phyloP scores from a whole-genome alignment of 2,888 invertebrate genomes.

The Pollenia amentaria region DNA sequence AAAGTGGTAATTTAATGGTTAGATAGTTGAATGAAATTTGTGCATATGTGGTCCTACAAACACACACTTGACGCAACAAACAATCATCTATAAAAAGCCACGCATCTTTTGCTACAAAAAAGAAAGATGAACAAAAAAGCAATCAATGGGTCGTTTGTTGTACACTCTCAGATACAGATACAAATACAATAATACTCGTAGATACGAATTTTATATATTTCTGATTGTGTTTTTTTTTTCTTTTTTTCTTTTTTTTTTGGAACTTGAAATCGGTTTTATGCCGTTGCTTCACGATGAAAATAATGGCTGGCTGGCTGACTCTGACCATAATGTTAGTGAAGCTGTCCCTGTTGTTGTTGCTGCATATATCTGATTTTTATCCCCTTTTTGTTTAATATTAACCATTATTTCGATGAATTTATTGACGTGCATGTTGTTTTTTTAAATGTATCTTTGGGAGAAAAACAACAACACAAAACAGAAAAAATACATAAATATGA shows the following conservation, averaged over 20 bases:
- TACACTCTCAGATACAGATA: neutral
- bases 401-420: constrained; percentile 81
- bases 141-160: constrained; percentile 60
- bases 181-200: neutral
- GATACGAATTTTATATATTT: constrained; percentile 23
- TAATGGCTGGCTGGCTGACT: constrained; percentile 38
- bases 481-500: constrained; percentile 36
- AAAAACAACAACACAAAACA: constrained; percentile 21
- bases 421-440: constrained; percentile 77
- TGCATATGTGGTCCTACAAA: constrained; percentile 56
- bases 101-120: constrained; percentile 1
- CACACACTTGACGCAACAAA: constrained; percentile 56
- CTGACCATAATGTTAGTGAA: constrained; percentile 6
- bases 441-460: constrained; percentile 60
- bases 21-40: constrained; percentile 32
- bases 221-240: neutral
- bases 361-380: constrained; percentile 27
- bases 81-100: constrained; percentile 18
- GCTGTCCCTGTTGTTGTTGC: constrained; percentile 31
- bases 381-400: constrained; percentile 77
- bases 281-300: constrained; percentile 15
- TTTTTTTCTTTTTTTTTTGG: neutral
- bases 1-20: neutral
- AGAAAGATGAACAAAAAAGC: constrained; percentile 19
- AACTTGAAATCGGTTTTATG: constrained; percentile 15